These are phyloP conservation scores for Pinctada fucata DNA, from an alignment of 2,888 invertebrate genomes.

Conservation along the genomic window DNA sequence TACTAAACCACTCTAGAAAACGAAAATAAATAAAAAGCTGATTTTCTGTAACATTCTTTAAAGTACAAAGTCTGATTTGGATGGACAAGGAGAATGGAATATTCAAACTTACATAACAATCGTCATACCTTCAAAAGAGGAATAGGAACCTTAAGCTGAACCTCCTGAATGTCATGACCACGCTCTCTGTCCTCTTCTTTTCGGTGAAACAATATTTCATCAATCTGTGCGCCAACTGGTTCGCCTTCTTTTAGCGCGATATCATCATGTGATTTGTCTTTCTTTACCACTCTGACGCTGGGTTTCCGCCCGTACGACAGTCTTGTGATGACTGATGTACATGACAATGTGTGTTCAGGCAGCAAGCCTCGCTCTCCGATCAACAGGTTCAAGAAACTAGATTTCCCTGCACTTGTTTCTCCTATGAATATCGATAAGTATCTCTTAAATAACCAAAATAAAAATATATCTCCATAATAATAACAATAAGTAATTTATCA, in stretches of 20 bases:
- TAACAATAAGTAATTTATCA: background rate
- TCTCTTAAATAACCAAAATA: too few relatives aligned
- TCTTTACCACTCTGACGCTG: constrained; percentile 49
- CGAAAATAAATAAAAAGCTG: background rate
- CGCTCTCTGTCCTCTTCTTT: constrained; percentile 21
- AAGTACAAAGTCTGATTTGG: background rate
- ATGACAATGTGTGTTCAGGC: constrained; percentile 62
- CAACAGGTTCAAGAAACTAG: constrained; percentile 64
- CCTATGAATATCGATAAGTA: constrained; percentile 49
- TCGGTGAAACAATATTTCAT: constrained; percentile 11
- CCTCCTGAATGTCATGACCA: constrained; percentile 47
- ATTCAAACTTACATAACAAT: too few relatives aligned
- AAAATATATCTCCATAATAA: background rate
- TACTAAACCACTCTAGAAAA: constrained; percentile 14
- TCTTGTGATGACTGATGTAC: constrained; percentile 66
- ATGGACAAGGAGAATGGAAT: background rate
- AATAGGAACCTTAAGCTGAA: constrained; percentile 54
- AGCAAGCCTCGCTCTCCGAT: constrained; percentile 57
- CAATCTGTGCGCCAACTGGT: constrained; percentile 17
- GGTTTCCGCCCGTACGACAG: constrained; percentile 52
- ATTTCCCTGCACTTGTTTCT: constrained; percentile 72
- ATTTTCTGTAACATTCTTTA: background rate
- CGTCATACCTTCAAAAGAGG: constrained; percentile 51
- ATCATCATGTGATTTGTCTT: constrained; percentile 35
- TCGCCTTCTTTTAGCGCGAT: constrained; percentile 10